Conservation (phyloP, 2,888 invertebrate species). For the Augochlorella aurata region DNA sequence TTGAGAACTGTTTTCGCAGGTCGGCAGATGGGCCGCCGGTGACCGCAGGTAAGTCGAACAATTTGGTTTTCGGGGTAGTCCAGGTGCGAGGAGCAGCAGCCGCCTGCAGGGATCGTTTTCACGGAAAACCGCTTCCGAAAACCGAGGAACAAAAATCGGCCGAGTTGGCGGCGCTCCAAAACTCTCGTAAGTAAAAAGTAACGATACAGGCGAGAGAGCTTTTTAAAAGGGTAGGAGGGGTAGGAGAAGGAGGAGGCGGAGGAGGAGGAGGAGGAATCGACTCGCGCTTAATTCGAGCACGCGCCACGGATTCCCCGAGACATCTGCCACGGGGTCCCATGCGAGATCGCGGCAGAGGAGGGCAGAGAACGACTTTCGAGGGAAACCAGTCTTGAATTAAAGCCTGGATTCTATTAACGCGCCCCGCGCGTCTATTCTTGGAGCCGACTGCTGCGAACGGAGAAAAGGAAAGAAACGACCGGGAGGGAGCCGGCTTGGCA, state of each 20-base stretch:
- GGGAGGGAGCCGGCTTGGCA: not conserved
- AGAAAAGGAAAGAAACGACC: not conserved
- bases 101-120: conserved; percentile 18
- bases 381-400: conserved; percentile 14
- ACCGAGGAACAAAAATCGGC: conserved; percentile 30
- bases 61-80: conserved; percentile 22
- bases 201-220: conserved; percentile 13
- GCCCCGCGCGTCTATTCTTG: not conserved
- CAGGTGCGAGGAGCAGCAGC: conserved; percentile 25
- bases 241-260: not conserved
- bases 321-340: conserved; percentile 14
- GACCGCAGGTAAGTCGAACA: conserved; percentile 47
- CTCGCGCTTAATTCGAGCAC: conserved; percentile 33
- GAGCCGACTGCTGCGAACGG: not conserved
- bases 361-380: not conserved
- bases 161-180: conserved; percentile 55
- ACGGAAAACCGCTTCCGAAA: not conserved
- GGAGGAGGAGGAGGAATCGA: not conserved
- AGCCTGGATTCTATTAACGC: conserved; percentile 16
- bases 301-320: not conserved
- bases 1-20: conserved; percentile 8
- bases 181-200: conserved; percentile 24
- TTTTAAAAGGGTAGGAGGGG: no score
- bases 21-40: conserved; percentile 41
- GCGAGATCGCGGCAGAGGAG: no score